Percentiles rank a stretch among this genome's conserved stretches.
These are phyloP conservation scores for Sandelia bainsii DNA, from an alignment of 2,797 vertebrate species.

Conservation along the genomic window DNA sequence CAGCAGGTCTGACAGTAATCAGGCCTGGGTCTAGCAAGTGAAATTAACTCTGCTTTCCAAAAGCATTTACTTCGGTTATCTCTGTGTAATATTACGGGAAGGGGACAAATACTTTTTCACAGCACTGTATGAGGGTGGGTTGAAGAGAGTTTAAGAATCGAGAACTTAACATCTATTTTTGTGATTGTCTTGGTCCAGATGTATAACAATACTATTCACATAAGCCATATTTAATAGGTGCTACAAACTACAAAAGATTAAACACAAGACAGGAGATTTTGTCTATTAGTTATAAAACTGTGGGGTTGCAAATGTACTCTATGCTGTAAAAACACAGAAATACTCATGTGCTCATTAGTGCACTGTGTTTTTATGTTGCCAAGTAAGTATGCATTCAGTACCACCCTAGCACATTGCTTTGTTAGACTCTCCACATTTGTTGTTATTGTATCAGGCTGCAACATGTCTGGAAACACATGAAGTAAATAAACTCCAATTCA, in stretches of 20 bases:
- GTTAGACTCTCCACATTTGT: conserved; percentile 26
- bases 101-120: too few species aligned
- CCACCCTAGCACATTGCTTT: not conserved
- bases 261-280: not conserved
- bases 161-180: not conserved
- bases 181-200: not conserved
- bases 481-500: conserved; percentile 32
- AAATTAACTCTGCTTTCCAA: too few species aligned
- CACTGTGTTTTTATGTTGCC: conserved; percentile 17
- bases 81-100: too few species aligned
- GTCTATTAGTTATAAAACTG: not conserved
- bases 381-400: not conserved
- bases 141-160: not conserved
- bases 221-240: not conserved
- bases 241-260: not conserved
- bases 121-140: not conserved
- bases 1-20: too few species aligned
- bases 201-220: not conserved
- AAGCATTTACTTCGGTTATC: too few species aligned
- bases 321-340: not conserved
- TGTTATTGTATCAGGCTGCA: conserved; percentile 28
- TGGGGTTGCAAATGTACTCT: not conserved
- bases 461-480: conserved; percentile 32
- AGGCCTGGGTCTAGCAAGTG: too few species aligned
- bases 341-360: not conserved